These are phyloP conservation scores for Orius laevigatus DNA, from an alignment of 1,140 invertebrate genomes.

Conservation along the genomic window DNA sequence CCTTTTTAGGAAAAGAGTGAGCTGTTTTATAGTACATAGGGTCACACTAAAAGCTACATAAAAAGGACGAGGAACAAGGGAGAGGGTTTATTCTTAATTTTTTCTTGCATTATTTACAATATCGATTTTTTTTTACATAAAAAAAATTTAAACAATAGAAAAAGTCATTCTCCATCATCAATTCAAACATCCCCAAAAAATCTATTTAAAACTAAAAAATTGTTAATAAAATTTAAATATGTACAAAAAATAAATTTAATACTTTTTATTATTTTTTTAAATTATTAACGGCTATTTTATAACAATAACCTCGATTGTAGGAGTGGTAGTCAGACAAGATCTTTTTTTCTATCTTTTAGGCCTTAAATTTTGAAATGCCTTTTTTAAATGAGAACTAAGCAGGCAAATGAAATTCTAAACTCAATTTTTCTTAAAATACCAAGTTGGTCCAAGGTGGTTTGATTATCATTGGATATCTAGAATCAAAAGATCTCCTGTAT, in stretches of 20 bases:
- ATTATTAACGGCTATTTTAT: neutral
- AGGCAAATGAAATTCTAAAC: constrained; percentile 8
- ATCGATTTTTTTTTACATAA: constrained; percentile 7
- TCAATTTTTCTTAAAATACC: constrained; percentile 12
- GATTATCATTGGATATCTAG: constrained; percentile 17
- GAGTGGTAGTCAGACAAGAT: too few species aligned
- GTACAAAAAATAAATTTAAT: constrained; percentile 15
- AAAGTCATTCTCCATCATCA: constrained; percentile 10
- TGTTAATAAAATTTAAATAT: constrained; percentile 15
- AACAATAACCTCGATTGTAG: constrained; percentile 1
- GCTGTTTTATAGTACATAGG: constrained; percentile 15
- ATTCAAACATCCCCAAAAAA: constrained; percentile 15
- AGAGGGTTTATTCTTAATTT: neutral
- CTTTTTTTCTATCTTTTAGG: neutral
- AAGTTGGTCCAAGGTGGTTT: constrained; percentile 18
- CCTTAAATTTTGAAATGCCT: neutral
- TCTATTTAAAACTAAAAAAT: constrained; percentile 14
- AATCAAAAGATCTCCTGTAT: constrained; percentile 19
- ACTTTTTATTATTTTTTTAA: constrained; percentile 2
- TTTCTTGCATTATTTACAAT: constrained; percentile 7
- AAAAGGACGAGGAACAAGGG: constrained; percentile 6
- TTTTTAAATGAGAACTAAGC: constrained; percentile 3
- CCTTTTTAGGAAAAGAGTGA: constrained; percentile 7
- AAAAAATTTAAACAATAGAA: constrained; percentile 13
- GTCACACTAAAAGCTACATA: constrained; percentile 18